A percentile compares a stretch with the other conserved stretches of the same genome.
Evolutionary conservation across 2,113 vertebrate species (phyloP).

Genomic region (Dendropsophus ebraccatus): DNA sequence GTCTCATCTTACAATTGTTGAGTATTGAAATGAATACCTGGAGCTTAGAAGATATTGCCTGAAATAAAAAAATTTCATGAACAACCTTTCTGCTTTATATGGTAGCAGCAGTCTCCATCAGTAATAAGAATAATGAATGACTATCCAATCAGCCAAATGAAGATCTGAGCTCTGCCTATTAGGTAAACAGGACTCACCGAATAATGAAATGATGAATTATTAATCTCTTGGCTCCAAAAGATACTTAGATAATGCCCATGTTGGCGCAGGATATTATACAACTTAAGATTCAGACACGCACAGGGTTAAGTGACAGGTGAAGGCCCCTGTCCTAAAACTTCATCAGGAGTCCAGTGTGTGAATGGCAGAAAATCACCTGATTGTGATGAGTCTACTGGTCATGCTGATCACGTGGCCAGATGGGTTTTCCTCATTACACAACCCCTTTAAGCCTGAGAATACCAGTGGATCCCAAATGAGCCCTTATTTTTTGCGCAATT

Average conservation of each 20-base stretch:
- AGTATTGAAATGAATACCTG: not conserved
- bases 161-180: constrained; percentile 27
- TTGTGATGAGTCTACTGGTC: no score
- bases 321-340: no score
- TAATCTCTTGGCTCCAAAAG: not conserved
- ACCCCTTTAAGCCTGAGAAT: no score
- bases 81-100: constrained; percentile 20
- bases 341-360: no score
- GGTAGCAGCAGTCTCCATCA: not conserved
- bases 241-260: no score
- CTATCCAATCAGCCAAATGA: constrained; percentile 36
- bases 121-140: constrained; percentile 37
- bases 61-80: not conserved
- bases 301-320: not conserved
- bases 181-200: constrained; percentile 40
- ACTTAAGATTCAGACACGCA: not conserved
- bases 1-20: not conserved
- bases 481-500: no score
- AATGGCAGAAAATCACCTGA: no score
- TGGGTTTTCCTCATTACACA: no score
- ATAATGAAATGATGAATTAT: constrained; percentile 35
- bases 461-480: no score
- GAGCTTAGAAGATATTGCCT: not conserved
- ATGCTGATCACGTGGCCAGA: no score
- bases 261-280: not conserved